Base-by-base conservation (phyloP, 2,113 vertebrate genomes). In the Megaceryle maxima region DNA sequence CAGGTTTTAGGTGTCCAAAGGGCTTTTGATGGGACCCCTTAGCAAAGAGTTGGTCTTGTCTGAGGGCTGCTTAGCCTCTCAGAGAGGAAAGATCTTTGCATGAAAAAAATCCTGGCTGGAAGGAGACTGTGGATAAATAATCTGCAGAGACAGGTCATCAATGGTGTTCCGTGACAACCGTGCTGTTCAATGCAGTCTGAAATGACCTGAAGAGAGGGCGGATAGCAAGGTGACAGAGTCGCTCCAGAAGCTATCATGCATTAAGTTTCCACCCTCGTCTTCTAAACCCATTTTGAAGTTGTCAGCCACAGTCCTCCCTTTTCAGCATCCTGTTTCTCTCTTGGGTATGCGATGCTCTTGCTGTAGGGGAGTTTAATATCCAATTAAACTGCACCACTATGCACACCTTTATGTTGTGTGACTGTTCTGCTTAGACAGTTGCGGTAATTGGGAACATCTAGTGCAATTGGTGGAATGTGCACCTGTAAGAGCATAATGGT, bases 391-490 rank as follows among this genome's bases (percentile, higher is more conserved):
- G 51, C 67, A 62, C 53, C 50, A 17, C 57, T 83, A 3, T 35
- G n/a, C 5, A 26, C 39, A 68, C 26, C 50, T 91, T 95, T 69
- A 84, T 89, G 91, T 87, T 68, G 89, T 96, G 87, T 95, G 91
- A 95, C 94, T 91, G 92, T 95, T 94, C 95, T 87, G 93, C 91
- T 82, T 75, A 91, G 91, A 25, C 77, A 87, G 77, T 48, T 75
- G 72, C 1, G 1, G 57, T 92, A 88, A 95, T 94, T 92, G 62
- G 44, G 81, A 94, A 43, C 77, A 60, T 72, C 43, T 56, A 83
- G 60, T 64, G 66, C 77, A 31, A 12, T 48, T 76, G 64, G 77
- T 91, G 44, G 77, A 87, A 82, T 79, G 87, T 63, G 57, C 91
- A 89, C 66, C 81, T 78, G 16, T 66, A 69, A 87, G 88, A 73